Evolutionary conservation across 2,113 vertebrate species (phyloP), one percentile per base, ranked within the genome.

Genomic region (Alouatta palliata): DNA sequence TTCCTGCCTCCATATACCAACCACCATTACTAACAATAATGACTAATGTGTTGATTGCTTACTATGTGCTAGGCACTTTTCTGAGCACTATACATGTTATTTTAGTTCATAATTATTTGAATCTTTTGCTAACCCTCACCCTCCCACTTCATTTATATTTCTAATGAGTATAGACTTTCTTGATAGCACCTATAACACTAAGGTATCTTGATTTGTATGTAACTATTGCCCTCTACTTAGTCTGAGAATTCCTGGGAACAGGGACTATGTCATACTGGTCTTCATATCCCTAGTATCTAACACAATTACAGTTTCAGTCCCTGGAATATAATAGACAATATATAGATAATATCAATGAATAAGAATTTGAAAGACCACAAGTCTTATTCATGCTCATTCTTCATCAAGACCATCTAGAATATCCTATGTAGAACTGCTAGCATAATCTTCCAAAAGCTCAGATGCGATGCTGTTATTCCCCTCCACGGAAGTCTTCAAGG

Each of bases 221-320:
- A n/a, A 84, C 23, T 84, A 0, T 88, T 84, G 30, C 49, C 58
- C 75, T 77, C 58, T 61, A 43, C 45, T 70, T 92, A 70, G 16
- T 54, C 85, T 89, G 35, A 84, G 30, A 90, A 73, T 83, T 86
- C 61, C 43, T 43, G 54, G 40, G 27, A 93, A 80, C n/a, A 71
- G 27, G 13, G 25, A 45, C 61, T 85, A 2, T 77, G 30, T 83
- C 40, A 56, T 76, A 66, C 61, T 85, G 92, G 61, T 73, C 49
- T 90, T 95, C 37, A 68, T 64, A 83, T 73, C 73, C 49, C 79
- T 75, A 49, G 14, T 75, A 68, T 37, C n/a, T 90, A 75, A 66
- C 32, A 43, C 40, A 66, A 43, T 58, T 82, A 70, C 47, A 54
- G 87, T 88, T 94, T 96, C 64, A 89, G 11, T 90, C 73, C 90